Percentiles rank a stretch among this genome's conserved stretches.
These are phyloP conservation scores for Drosophila busckii DNA, from an alignment of 1,140 invertebrate species.

Conservation along the genomic window DNA sequence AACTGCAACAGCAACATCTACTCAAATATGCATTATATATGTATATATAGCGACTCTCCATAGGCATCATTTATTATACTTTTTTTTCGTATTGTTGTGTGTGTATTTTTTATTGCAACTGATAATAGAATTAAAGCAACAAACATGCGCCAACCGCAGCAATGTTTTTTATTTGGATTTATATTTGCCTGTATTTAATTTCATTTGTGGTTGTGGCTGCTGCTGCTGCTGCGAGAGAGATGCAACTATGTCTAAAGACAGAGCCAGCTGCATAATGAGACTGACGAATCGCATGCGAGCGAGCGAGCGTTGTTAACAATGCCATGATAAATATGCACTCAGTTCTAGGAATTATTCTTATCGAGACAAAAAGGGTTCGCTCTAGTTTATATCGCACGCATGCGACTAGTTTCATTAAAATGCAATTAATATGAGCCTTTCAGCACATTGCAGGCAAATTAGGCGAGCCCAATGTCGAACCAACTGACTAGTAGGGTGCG, in stretches of 20 bases:
- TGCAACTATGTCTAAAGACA: background rate
- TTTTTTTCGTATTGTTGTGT: conserved; percentile 28
- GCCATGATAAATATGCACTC: conserved; percentile 18
- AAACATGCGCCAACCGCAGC: conserved; percentile 59
- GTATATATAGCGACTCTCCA: conserved; percentile 11
- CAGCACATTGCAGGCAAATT: conserved; percentile 61
- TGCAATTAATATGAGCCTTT: conserved; percentile 74
- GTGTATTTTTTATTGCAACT: conserved; percentile 49
- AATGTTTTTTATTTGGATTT: conserved; percentile 29
- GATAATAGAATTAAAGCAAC: conserved; percentile 66
- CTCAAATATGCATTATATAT: conserved; percentile 54
- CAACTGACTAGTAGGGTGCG: conserved; percentile 53
- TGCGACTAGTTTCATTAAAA: conserved; percentile 62
- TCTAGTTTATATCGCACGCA: conserved; percentile 1
- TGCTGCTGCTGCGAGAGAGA: conserved; percentile 36
- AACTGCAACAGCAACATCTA: conserved; percentile 15
- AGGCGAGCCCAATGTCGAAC: no score
- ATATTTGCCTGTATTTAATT: conserved; percentile 65
- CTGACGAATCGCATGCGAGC: background rate
- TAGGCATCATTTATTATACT: conserved; percentile 62
- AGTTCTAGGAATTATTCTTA: conserved; percentile 18
- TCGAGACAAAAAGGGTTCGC: conserved; percentile 38
- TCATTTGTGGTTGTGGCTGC: conserved; percentile 62
- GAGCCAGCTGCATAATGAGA: conserved; percentile 18
- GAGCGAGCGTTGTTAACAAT: conserved; percentile 23